A percentile compares a stretch with the other conserved stretches of the same genome.
These are phyloP conservation scores for Ia io DNA, from an alignment of 2,113 vertebrate genomes.

Conservation along the genomic window DNA sequence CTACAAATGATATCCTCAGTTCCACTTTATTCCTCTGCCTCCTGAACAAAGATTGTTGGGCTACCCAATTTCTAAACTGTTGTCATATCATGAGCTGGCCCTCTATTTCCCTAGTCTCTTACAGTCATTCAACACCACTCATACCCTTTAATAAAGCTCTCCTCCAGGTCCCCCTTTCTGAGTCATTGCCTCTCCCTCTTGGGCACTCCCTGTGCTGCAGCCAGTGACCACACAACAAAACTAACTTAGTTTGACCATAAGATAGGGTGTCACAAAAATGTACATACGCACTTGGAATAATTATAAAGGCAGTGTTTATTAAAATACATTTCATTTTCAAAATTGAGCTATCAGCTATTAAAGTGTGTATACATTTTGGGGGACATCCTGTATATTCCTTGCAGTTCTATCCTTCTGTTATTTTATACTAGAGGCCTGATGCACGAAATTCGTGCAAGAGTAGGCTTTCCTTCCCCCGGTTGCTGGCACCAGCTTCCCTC, in stretches of 20 bases:
- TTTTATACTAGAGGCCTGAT: neutral
- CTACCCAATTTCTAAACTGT: neutral
- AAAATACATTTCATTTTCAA: too few species aligned
- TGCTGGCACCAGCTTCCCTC: too few species aligned
- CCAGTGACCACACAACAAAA: neutral
- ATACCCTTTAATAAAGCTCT: neutral
- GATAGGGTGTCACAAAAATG: too few species aligned
- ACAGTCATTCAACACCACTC: neutral
- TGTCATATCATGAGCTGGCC: rapidly evolving
- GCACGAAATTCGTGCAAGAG: too few species aligned
- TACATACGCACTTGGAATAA: too few species aligned
- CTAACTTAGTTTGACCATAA: neutral
- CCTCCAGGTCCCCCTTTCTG: rapidly evolving
- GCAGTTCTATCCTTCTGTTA: neutral
- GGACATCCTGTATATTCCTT: neutral
- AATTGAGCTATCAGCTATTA: too few species aligned
- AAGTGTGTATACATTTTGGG: too few species aligned
- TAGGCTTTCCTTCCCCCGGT: too few species aligned
- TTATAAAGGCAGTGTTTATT: too few species aligned
- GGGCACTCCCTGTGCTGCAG: rapidly evolving
- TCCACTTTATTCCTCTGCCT: neutral
- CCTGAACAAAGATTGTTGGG: neutral
- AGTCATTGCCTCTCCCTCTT: neutral
- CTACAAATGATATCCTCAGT: neutral
- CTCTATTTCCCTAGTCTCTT: neutral